A percentile compares a stretch with the other conserved stretches of the same genome.
Evolutionary conservation across 2,797 vertebrate genomes (phyloP).

Genomic region (Melanotaenia maccullochi): DNA sequence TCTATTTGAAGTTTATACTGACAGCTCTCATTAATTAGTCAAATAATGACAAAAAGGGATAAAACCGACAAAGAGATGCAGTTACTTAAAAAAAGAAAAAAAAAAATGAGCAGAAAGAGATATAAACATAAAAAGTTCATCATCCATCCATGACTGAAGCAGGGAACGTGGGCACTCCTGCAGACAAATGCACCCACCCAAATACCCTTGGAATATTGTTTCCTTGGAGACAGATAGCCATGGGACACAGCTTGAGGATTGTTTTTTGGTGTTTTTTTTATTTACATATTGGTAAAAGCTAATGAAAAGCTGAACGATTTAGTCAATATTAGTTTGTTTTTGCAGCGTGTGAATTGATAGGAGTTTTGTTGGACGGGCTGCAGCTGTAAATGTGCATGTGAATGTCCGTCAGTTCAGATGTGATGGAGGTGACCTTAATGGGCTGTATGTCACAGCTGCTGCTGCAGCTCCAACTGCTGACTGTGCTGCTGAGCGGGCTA

Average conservation of each 20-base stretch:
- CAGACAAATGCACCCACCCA: background rate
- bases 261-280: background rate
- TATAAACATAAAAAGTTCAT: background rate
- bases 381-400: background rate
- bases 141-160: background rate
- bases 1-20: too few species aligned
- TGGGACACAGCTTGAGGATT: background rate
- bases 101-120: background rate
- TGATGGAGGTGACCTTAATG: constrained; percentile 3
- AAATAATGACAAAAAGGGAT: background rate
- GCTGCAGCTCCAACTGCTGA: constrained; percentile 18
- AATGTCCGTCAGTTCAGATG: background rate
- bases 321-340: background rate
- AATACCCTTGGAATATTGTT: background rate
- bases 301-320: background rate
- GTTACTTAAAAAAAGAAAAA: too few species aligned
- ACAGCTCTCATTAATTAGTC: background rate
- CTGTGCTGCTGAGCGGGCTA: constrained; percentile 1
- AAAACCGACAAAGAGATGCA: background rate
- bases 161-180: background rate
- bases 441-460: constrained; percentile 2
- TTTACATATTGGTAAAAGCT: background rate
- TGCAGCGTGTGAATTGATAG: background rate
- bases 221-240: background rate
- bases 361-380: constrained; percentile 1